Base-by-base conservation (phyloP, 2,888 invertebrate species). In the Sussaba pulchella region DNA sequence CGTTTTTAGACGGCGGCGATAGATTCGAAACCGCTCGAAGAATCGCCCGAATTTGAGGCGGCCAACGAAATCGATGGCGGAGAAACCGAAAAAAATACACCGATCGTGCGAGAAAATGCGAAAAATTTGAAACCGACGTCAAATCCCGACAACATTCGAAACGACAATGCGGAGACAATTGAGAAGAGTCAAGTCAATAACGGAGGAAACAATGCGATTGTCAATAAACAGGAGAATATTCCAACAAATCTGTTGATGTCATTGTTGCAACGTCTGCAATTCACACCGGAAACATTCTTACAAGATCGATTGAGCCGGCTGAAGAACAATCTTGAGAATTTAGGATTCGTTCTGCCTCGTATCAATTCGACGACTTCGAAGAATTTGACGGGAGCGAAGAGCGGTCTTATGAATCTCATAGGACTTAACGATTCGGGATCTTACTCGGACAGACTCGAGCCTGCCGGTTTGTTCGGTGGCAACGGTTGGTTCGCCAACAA, bases 401-500 rank as follows among this genome's bases (percentile, higher is more conserved):
- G 79, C 17, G 80, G 84, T 17, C 64, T 89, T 12, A 41, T 88
- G 12, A 87, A 89, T 17, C 75, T 89, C 3, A 74, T 82, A 1
- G 86, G 88, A 0, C 80, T 83, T 6, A 85, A 79, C 59, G 88
- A 90, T 47, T 76, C 88, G 0, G 88, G 87, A 31, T 89, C 89
- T 63, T 88, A 88, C 66, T 88, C 88, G 12, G 82, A 87, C 54
- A 78, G 89, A 31, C 57, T 87, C 19, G 88, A 90, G 9, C 85
- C 88, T 0, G 88, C 85, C 9, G 90, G 90, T n/a, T 87, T 90
- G 75, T 82, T 90, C 19, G 86, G 87, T 12, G 90, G 90, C 6
- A 91, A 90, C 57, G 90, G 90, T 12, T 91, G 90, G 90, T 85
- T 90, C 50, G 87, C 90, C 10, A 90, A 90, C 73, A 91, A 91